Evolutionary conservation across 2,113 vertebrate genomes (phyloP).

Genomic region (Sardina pilchardus): DNA sequence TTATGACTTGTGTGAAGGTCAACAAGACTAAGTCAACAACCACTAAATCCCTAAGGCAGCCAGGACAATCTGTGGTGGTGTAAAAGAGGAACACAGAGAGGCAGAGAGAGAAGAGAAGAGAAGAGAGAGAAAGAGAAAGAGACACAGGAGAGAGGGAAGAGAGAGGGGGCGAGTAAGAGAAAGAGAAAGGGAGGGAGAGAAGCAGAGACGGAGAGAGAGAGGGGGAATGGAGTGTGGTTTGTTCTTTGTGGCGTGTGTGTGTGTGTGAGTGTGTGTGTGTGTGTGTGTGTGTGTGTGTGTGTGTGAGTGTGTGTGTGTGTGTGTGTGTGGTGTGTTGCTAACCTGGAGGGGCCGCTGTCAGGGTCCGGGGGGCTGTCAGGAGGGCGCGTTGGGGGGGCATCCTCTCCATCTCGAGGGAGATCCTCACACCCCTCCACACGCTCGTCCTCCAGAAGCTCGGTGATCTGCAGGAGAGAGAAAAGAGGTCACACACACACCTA

Average conservation of each 20-base stretch:
- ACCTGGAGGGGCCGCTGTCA: constrained; percentile 50
- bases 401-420: constrained; percentile 85
- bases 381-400: constrained; percentile 65
- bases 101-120: too few species aligned
- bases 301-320: neutral
- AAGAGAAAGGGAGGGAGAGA: too few species aligned
- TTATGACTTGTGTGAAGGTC: neutral
- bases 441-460: constrained; percentile 90
- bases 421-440: constrained; percentile 92
- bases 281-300: neutral
- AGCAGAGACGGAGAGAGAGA: too few species aligned
- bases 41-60: neutral
- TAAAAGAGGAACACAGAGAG: too few species aligned
- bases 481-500: neutral
- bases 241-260: neutral
- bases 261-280: neutral
- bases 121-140: neutral
- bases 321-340: constrained; percentile 5
- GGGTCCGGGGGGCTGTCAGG: constrained; percentile 32
- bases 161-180: neutral
- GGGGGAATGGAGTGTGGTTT: neutral
- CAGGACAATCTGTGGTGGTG: neutral
- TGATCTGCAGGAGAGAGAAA: constrained; percentile 72
- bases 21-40: neutral
- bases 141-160: too few species aligned